Evolutionary conservation across 2,113 vertebrate species (phyloP).

Genomic region (Anarrhichthys ocellatus): DNA sequence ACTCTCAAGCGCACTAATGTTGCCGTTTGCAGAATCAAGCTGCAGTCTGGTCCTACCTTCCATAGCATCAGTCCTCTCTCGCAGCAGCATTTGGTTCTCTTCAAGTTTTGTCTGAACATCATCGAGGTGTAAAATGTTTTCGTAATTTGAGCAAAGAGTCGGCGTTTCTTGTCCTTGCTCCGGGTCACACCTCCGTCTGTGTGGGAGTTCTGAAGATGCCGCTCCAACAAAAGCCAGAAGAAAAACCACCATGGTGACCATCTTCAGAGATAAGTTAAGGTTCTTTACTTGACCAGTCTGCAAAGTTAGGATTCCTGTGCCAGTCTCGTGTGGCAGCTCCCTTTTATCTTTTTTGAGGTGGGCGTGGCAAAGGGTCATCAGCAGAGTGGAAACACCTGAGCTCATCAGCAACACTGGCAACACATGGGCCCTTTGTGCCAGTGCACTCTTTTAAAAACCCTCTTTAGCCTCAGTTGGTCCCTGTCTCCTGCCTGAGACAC

Average conservation of each 20-base stretch:
- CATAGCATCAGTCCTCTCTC: too few relatives aligned
- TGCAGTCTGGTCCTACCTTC: too few relatives aligned
- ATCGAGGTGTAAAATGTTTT: background rate
- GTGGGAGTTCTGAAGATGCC: background rate
- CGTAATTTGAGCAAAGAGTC: background rate
- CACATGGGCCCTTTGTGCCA: too few relatives aligned
- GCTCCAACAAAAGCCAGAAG: background rate
- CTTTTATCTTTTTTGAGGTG: background rate
- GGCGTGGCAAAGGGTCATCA: background rate
- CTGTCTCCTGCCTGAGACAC: too few relatives aligned
- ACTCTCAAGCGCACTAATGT: background rate
- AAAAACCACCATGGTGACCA: background rate
- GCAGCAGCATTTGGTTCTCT: background rate
- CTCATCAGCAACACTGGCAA: background rate
- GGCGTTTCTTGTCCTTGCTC: rapidly evolving
- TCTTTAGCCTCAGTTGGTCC: too few relatives aligned
- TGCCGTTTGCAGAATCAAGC: background rate
- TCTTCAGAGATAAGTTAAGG: background rate
- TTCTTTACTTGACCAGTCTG: too few relatives aligned
- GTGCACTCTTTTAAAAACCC: too few relatives aligned
- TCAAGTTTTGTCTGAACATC: rapidly evolving
- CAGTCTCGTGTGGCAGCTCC: too few relatives aligned
- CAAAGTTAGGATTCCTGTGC: too few relatives aligned
- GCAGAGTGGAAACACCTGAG: background rate
- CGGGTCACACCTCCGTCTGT: background rate